Evolutionary conservation across 2,888 invertebrate species (phyloP), one percentile per base, ranked within the genome.

Genomic region (Hoplodrina blanda): DNA sequence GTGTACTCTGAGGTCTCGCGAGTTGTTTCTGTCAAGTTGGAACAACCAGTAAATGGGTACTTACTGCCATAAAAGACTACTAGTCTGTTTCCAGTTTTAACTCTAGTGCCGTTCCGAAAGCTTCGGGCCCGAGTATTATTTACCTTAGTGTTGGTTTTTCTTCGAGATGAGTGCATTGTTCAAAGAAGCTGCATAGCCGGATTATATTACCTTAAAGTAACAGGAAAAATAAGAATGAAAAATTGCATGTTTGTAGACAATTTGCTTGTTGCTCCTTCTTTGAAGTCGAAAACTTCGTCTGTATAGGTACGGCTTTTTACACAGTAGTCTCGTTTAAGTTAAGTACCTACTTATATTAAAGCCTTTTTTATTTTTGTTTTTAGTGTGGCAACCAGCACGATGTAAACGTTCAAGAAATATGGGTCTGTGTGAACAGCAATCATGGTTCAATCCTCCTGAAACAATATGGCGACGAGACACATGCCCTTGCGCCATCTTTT

Each of bases 391-490:
- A 75, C 44, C 72, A 83, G 50, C 77, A 85, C 56, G 78, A 82
- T 13, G 78, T 86, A 13, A 64, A 78, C 7, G 70, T 85, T n/a
- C 59, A 80, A 54, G 79, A 79, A 3, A 87, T 92, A 56, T 85
- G 86, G 83, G 63, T 82, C 30, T 92, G 91, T 37, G 77, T 90
- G 33, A 80, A 87, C 52, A 84, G 85, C 30, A 76, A 75, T 6
- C 84, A 82, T 15, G 87, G 89, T 5, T 74, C 80, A 0, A 41
- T 76, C 20, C 83, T 92, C 4, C 82, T 91, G 25, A 89, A 87
- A 66, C 73, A 53, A 7, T 88, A 91, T 46, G 92, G 92, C 0
- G 85, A 89, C 37, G 85, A 88, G 59, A 92, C 90, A 0, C 81
- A 80, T 8, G 78, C 70, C n/a, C 37, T 83, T 8, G 69, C 73